Evolutionary conservation across 1,140 invertebrate genomes (phyloP).

Genomic region (Drosophila nebulosa): DNA sequence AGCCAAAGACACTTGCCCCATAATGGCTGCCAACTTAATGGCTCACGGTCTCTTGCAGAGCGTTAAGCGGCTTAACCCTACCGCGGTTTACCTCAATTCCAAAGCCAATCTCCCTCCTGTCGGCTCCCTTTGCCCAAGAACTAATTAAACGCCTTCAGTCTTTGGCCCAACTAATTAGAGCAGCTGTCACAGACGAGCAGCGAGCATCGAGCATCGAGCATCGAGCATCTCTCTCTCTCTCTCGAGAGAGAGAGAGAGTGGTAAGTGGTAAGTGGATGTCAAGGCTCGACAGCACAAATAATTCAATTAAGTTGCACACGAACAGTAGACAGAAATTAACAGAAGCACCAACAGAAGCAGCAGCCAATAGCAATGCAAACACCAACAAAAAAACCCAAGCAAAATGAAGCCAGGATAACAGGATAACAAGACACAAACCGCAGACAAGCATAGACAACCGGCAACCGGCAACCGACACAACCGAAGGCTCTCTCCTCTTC

Average conservation of each 20-base stretch:
- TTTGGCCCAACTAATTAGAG: slow-evolving; percentile 61
- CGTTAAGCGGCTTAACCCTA: slow-evolving; percentile 62
- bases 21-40: slow-evolving; percentile 41
- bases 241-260: too few species aligned
- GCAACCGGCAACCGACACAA: too few species aligned
- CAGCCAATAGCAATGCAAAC: too few species aligned
- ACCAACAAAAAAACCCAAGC: not conserved
- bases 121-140: not conserved
- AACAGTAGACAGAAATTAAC: slow-evolving; percentile 26
- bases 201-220: not conserved
- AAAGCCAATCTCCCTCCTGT: slow-evolving; percentile 1
- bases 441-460: slow-evolving; percentile 41
- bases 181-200: slow-evolving; percentile 55
- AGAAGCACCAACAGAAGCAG: slow-evolving; percentile 18
- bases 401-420: not conserved
- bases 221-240: too few species aligned
- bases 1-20: slow-evolving; percentile 18
- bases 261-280: slow-evolving; percentile 1
- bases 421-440: slow-evolving; percentile 37
- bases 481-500: too few species aligned
- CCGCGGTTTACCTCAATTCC: slow-evolving; percentile 60
- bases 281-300: slow-evolving; percentile 56
- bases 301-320: slow-evolving; percentile 69
- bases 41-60: slow-evolving; percentile 2
- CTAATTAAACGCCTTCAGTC: slow-evolving; percentile 19